Evolutionary conservation across 1,140 invertebrate species (phyloP).

Genomic region (Geopemphigus sp.): DNA sequence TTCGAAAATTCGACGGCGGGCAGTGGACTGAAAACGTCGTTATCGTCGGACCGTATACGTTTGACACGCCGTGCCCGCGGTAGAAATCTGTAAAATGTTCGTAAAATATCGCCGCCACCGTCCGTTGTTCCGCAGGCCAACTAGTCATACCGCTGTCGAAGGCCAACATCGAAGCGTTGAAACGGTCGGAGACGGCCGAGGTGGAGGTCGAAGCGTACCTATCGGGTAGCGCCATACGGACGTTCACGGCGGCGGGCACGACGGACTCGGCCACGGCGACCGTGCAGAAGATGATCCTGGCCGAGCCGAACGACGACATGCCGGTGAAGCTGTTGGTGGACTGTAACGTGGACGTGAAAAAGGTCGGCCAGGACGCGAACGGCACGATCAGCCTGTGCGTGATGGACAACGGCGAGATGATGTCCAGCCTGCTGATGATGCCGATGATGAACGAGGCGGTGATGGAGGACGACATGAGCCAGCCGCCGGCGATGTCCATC

Average conservation of each 20-base stretch:
- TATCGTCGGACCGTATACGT: no score
- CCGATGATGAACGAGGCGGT: constrained; percentile 45
- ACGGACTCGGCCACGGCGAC: constrained; percentile 20
- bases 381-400: constrained; percentile 48
- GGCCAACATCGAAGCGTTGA: constrained; percentile 47
- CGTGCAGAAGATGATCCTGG: constrained; percentile 35
- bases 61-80: no score
- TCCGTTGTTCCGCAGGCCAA: constrained; percentile 26
- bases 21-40: no score
- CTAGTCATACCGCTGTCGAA: constrained; percentile 49
- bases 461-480: constrained; percentile 43
- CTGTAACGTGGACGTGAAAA: constrained; percentile 43
- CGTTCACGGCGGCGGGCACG: constrained; percentile 11
- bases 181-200: constrained; percentile 19
- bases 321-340: constrained; percentile 44
- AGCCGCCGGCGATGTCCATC: constrained; percentile 46
- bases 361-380: constrained; percentile 44
- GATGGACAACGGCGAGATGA: constrained; percentile 49
- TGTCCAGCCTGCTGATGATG: constrained; percentile 44
- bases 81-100: no score
- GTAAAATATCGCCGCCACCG: no score
- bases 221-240: constrained; percentile 39
- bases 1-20: no score
- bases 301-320: constrained; percentile 47
- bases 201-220: constrained; percentile 49